A percentile compares a stretch with the other conserved stretches of the same genome.
phyloP scores from a whole-genome alignment of 2,113 vertebrate species.

The Octodon degus region DNA sequence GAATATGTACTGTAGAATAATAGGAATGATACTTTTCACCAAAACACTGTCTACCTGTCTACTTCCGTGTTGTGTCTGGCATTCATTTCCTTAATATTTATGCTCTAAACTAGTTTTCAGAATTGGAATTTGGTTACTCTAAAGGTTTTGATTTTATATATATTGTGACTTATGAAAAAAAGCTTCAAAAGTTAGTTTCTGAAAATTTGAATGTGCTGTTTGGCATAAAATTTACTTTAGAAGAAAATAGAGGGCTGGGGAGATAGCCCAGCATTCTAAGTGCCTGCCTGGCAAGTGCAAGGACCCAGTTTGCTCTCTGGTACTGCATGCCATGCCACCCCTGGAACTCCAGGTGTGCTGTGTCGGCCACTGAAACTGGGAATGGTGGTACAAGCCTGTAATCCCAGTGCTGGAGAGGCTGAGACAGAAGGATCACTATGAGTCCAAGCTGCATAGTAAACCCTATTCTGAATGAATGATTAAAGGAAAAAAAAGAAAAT shows the following conservation, averaged over 20 bases:
- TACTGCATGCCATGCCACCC: too few relatives aligned
- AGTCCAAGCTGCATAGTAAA: too few relatives aligned
- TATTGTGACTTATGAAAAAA: constrained; percentile 29
- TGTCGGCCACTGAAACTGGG: too few relatives aligned
- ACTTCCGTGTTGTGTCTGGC: neutral
- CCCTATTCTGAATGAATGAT: too few relatives aligned
- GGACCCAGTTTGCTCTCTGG: too few relatives aligned
- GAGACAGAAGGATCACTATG: too few relatives aligned
- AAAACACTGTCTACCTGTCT: neutral
- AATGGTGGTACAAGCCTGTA: too few relatives aligned
- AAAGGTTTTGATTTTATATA: constrained; percentile 40
- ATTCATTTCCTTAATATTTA: constrained; percentile 14
- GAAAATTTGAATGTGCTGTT: neutral
- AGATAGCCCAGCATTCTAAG: too few relatives aligned
- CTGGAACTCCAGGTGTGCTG: too few relatives aligned
- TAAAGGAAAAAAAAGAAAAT: neutral
- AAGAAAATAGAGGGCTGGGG: neutral
- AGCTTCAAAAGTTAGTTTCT: constrained; percentile 40
- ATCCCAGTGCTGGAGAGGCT: too few relatives aligned
- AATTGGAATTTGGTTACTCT: constrained; percentile 28
- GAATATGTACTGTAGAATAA: constrained; percentile 8
- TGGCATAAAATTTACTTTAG: constrained; percentile 13
- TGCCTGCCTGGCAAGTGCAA: too few relatives aligned
- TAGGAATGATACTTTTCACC: neutral
- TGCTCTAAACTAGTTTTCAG: neutral